Evolutionary conservation across 2,113 vertebrate genomes (phyloP), one percentile per base, ranked within the genome.

Genomic region (Lampris incognitus): DNA sequence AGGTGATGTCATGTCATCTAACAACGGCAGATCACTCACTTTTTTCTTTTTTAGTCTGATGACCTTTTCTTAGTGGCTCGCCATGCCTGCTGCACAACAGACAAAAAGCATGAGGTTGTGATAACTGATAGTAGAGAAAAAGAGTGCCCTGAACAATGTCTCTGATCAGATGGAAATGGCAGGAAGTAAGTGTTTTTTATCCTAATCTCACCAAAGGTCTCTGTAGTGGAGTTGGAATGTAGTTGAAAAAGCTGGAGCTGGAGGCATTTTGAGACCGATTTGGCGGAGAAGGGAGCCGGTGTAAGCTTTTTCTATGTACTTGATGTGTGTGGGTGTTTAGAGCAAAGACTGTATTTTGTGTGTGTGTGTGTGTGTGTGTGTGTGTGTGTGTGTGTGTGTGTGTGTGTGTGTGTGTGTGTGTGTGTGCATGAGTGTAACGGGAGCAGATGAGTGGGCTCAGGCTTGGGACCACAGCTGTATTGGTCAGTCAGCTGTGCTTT

Each of bases 81-180:
- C 48, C 60, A 40, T 61, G 58, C 54, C 58, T 11, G 48, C 42
- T 40, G 40, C 38, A 50, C 49, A 42, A 72, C 48, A 48, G n/a
- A 37, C 40, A 56, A 64, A n/a, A 56, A 64, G 24, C 56, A 39
- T 36, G 9, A 24, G 36, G 70, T 77, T 88, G 84, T 83, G 83
- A 92, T 92, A 88, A 73, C 76, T 80, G 82, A 92, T 82, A 79
- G 78, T 58, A 80, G 80, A 78, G 78, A 60, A 60, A 62, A 72
- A 70, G 60, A 11, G 37, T 40, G 75, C 42, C 58, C 81, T 44
- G 72, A 76, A 24, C 24, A 24, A 76, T 62, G 78, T 78, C 82
- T 82, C 85, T 36, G 84, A 91, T 95, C 92, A 93, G 84, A 89
- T 95, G 90, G 93, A 91, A 95, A 91, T 80, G 83, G 79, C 92